Percentiles rank a stretch among this genome's conserved stretches.
Conservation (phyloP, 2,113 vertebrate species). For the Campylorhamphus procurvoides region DNA sequence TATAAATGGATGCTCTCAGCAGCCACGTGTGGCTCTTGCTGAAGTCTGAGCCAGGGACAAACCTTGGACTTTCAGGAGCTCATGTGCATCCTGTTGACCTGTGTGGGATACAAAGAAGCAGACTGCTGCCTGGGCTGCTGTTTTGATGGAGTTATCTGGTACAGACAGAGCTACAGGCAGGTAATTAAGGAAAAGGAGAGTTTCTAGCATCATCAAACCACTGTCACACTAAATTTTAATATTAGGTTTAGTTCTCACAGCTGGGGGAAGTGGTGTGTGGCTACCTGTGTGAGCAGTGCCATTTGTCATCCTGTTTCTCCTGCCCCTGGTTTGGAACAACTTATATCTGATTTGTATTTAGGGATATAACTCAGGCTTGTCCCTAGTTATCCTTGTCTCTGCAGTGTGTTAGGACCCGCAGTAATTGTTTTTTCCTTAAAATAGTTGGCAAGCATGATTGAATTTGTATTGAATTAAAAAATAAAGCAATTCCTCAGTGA, state of each 20-base stretch:
- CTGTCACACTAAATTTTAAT: background rate
- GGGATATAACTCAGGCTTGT: background rate
- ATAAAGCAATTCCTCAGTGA: background rate
- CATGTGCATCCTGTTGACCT: background rate
- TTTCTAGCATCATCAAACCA: background rate
- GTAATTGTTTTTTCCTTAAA: background rate
- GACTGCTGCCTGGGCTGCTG: background rate
- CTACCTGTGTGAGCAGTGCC: background rate
- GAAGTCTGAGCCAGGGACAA: background rate
- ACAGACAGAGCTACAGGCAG: background rate
- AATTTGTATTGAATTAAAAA: background rate
- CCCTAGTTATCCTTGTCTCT: background rate
- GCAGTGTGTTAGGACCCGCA: background rate
- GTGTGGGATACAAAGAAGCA: background rate
- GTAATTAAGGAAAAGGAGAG: background rate
- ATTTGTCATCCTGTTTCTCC: background rate
- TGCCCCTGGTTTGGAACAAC: background rate
- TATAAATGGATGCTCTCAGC: constrained; percentile 11
- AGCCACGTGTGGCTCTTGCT: background rate
- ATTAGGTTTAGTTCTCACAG: background rate
- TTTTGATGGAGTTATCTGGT: background rate
- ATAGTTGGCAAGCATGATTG: background rate
- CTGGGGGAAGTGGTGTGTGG: accelerated
- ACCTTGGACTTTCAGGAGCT: background rate
- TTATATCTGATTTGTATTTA: background rate